Conservation (phyloP, 2,113 vertebrate species). For the Semnopithecus entellus region DNA sequence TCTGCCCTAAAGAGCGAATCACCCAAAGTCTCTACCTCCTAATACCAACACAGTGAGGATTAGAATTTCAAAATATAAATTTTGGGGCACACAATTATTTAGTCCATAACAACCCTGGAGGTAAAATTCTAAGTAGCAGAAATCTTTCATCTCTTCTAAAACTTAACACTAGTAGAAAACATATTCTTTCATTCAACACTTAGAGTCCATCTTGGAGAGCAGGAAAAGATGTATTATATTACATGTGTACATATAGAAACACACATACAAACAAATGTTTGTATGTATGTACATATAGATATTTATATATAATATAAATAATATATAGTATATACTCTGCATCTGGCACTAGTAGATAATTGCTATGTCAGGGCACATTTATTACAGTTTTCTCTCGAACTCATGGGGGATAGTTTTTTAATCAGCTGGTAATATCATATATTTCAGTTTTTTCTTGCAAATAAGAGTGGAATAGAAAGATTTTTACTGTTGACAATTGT, state of each 20-base stretch:
- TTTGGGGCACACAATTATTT: neutral
- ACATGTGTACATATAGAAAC: fast-evolving
- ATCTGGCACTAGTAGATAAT: neutral
- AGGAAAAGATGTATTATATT: neutral
- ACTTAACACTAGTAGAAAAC: neutral
- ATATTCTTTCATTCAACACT: neutral
- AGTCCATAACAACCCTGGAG: neutral
- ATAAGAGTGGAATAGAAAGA: slow-evolving; percentile 5
- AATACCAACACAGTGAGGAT: fast-evolving
- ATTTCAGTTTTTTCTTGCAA: neutral
- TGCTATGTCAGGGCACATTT: neutral
- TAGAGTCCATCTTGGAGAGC: neutral
- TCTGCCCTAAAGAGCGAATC: no score
- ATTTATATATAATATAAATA: no score
- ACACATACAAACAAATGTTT: neutral
- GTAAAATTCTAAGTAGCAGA: neutral
- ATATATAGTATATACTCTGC: no score
- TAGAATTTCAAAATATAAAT: neutral
- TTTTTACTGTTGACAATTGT: slow-evolving; percentile 68
- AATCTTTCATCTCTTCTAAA: neutral
- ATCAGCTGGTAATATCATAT: neutral
- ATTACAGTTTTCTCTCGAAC: neutral
- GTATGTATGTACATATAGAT: neutral
- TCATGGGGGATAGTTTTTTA: neutral
- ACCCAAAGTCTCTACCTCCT: neutral